phyloP scores from a whole-genome alignment of 2,888 invertebrate genomes.

The Tribolium freemani region DNA sequence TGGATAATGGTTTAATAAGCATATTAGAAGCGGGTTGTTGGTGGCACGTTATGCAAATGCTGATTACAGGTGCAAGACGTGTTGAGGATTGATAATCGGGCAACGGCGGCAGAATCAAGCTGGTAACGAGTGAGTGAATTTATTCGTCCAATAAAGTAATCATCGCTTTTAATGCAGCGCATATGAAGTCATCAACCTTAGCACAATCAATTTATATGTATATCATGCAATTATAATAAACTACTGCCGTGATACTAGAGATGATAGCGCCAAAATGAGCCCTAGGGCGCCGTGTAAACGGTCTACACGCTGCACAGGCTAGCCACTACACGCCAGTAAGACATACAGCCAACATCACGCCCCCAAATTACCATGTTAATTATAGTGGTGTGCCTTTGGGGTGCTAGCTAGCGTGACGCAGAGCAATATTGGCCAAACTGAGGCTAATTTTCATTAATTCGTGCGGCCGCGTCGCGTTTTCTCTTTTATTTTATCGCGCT shows the following conservation, averaged over 20 bases:
- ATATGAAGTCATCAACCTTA: slow-evolving; percentile 67
- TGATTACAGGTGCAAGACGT: slow-evolving; percentile 9
- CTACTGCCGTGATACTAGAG: slow-evolving; percentile 52
- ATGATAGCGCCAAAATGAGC: slow-evolving; percentile 57
- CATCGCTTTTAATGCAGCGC: slow-evolving; percentile 57
- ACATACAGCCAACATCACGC: slow-evolving; percentile 68
- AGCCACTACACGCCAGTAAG: slow-evolving; percentile 68
- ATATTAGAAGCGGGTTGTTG: neutral
- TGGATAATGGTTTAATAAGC: neutral
- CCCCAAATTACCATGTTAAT: slow-evolving; percentile 70
- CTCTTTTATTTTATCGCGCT: slow-evolving; percentile 48
- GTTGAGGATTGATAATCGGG: slow-evolving; percentile 12
- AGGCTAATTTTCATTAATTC: slow-evolving; percentile 63
- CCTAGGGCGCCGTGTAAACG: slow-evolving; percentile 54
- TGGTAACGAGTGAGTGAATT: slow-evolving; percentile 33
- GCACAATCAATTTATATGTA: slow-evolving; percentile 69
- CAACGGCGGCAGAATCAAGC: slow-evolving; percentile 1
- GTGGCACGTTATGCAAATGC: slow-evolving; percentile 13
- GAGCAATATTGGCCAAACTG: slow-evolving; percentile 63
- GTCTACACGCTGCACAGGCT: slow-evolving; percentile 53
- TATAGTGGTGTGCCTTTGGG: slow-evolving; percentile 63
- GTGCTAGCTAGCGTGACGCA: slow-evolving; percentile 63
- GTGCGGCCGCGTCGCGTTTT: slow-evolving; percentile 52
- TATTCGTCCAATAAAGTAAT: slow-evolving; percentile 58
- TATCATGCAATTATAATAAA: slow-evolving; percentile 66